A percentile compares a stretch with the other conserved stretches of the same genome.
These are phyloP conservation scores for Microplitis demolitor DNA, from an alignment of 1,140 invertebrate genomes.

Conservation along the genomic window DNA sequence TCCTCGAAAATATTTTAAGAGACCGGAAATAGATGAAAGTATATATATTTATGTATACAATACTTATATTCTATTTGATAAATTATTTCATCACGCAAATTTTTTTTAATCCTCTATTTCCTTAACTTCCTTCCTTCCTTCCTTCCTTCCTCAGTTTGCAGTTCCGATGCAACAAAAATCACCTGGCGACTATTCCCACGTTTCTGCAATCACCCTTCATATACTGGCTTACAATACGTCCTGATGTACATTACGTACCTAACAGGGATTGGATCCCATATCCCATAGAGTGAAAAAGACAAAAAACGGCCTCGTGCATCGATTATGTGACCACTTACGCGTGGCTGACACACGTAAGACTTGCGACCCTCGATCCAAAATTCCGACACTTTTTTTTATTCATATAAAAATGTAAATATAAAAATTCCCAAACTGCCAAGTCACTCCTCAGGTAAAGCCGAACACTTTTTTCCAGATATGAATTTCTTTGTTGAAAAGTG, in stretches of 20 bases:
- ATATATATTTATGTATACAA: too few relatives aligned
- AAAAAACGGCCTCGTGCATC: constrained; percentile 53
- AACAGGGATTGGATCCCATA: constrained; percentile 8
- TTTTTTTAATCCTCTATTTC: constrained; percentile 35
- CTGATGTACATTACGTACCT: background rate
- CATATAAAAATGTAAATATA: background rate
- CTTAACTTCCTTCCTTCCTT: constrained; percentile 2
- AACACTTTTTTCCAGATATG: background rate
- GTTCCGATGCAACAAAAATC: constrained; percentile 31
- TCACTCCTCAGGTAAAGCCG: background rate
- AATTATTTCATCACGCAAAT: constrained; percentile 1
- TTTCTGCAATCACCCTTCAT: constrained; percentile 57
- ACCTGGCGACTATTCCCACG: constrained; percentile 62
- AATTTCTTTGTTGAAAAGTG: too few relatives aligned
- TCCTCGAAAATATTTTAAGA: too few relatives aligned
- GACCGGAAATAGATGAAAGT: too few relatives aligned
- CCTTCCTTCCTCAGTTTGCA: constrained; percentile 16
- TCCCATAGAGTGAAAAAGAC: constrained; percentile 29
- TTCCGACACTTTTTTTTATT: background rate
- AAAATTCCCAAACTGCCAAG: background rate
- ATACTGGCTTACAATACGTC: background rate
- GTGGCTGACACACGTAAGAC: constrained; percentile 60
- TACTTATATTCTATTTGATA: too few relatives aligned
- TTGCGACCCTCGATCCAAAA: constrained; percentile 39
- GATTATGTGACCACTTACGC: constrained; percentile 58